A percentile compares a stretch with the other conserved stretches of the same genome.
Conservation (phyloP, 2,113 vertebrate species). For the Corythoichthys haematopterus region DNA sequence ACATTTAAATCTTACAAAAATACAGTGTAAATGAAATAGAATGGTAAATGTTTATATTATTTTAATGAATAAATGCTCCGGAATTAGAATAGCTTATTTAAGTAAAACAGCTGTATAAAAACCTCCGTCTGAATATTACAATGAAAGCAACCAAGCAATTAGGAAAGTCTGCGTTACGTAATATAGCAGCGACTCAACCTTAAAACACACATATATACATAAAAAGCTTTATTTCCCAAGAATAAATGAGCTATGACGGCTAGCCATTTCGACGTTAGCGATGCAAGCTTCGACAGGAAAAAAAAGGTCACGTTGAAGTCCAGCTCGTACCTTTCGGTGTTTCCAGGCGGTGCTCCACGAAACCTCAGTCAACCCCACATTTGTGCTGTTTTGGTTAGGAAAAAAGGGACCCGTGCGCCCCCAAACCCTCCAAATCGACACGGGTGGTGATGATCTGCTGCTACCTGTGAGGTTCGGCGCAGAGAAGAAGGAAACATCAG, state of each 20-base stretch:
- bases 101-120: neutral
- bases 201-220: too few species aligned
- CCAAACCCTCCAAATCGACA: neutral
- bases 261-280: neutral
- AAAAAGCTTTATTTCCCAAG: neutral
- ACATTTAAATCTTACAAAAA: too few species aligned
- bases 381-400: neutral
- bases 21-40: neutral
- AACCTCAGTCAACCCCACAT: slow-evolving; percentile 16
- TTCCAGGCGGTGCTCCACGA: slow-evolving; percentile 29
- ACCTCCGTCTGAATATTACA: neutral
- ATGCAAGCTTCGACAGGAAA: neutral
- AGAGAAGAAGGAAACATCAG: slow-evolving; percentile 55
- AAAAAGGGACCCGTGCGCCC: neutral
- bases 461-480: slow-evolving; percentile 5
- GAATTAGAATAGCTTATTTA: slow-evolving; percentile 4
- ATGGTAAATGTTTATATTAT: neutral
- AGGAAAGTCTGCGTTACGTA: slow-evolving; percentile 4
- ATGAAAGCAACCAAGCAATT: neutral
- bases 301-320: slow-evolving; percentile 3
- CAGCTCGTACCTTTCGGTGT: slow-evolving; percentile 61
- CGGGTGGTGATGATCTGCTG: neutral
- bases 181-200: neutral
- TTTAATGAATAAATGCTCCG: too few species aligned
- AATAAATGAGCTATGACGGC: neutral